Base-by-base conservation (phyloP, 2,113 vertebrate species). In the Carassius carassius region DNA sequence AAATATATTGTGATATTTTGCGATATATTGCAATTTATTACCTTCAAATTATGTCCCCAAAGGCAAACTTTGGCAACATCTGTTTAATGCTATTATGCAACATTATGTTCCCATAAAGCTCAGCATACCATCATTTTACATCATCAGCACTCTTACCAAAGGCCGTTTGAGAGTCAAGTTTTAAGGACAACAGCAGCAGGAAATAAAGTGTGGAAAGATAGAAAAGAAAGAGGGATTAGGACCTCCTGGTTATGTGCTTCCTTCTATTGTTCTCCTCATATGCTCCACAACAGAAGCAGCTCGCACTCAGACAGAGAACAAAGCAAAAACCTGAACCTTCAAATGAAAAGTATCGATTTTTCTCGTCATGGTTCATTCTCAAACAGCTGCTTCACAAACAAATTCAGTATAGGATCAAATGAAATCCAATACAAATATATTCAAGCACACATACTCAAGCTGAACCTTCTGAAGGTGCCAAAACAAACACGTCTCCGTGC, bases 241-340 rank as follows among this genome's bases (percentile, higher is more conserved):
- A 78, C 51, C 67, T 44, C 78, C 80, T 72, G 32, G 65, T 82
- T 78, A 6, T 78, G 47, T 11, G 25, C 81, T 83, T 86, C 85
- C 85, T 86, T 21, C 81, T 62, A 83, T 86, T 86, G 85, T 86
- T 83, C 70, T 78, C 58, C 70, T 77, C 63, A 78, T 86, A 62
- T 47, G 73, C 74, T 70, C 14, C 19, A 67, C 19, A 85, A 78
- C 73, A 69, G 62, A 60, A 62, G 62, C 32, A 82, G 37, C 62
- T 41, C 44, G 60, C 54, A 29, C 83, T 51, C 60, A 87, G 9
- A 87, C 84, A 83, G 44, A 73, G 44, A 73, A 13, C 29, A 75
- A 51, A 17, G 77, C 65, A 73, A 80, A 67, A 35, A 44, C 21
- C 32, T 25, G 17, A 35, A 23, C 69, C 23, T 3, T 4, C 51